Percentiles rank a stretch among this genome's conserved stretches.
Conservation (phyloP, 1,140 invertebrate species). For the Drosophila ironensis region DNA sequence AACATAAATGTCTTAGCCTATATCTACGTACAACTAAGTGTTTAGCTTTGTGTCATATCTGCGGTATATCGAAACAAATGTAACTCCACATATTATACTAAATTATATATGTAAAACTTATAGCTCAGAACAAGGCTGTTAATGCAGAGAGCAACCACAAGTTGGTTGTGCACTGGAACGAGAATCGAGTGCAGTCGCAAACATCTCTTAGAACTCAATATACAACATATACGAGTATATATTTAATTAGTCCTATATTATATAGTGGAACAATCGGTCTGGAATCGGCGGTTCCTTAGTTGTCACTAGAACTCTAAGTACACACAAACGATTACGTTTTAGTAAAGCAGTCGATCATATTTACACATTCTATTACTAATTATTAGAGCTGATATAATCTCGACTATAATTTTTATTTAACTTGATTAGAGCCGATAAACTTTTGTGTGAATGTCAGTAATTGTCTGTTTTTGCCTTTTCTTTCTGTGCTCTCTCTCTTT, state of each 20-base stretch:
- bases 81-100: constrained; percentile 46
- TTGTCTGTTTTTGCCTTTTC: constrained; percentile 61
- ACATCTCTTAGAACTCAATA: constrained; percentile 42
- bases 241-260: constrained; percentile 41
- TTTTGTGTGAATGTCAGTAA: constrained; percentile 60
- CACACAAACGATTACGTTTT: constrained; percentile 33
- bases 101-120: constrained; percentile 48
- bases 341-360: constrained; percentile 52
- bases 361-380: constrained; percentile 42
- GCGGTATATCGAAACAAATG: constrained; percentile 35
- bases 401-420: constrained; percentile 27
- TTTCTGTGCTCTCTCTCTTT: constrained; percentile 59
- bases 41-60: constrained; percentile 74
- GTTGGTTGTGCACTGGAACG: constrained; percentile 14
- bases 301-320: constrained; percentile 60
- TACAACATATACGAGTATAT: constrained; percentile 19
- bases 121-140: constrained; percentile 73
- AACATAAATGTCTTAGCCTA: constrained; percentile 65
- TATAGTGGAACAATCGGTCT: constrained; percentile 42
- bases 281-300: constrained; percentile 49
- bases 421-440: constrained; percentile 42
- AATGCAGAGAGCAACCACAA: constrained; percentile 31
- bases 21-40: constrained; percentile 60
- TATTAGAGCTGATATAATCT: constrained; percentile 50
- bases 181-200: constrained; percentile 11